Evolutionary conservation across 2,888 invertebrate genomes (phyloP).

Genomic region (Sminthurinus aureus): DNA sequence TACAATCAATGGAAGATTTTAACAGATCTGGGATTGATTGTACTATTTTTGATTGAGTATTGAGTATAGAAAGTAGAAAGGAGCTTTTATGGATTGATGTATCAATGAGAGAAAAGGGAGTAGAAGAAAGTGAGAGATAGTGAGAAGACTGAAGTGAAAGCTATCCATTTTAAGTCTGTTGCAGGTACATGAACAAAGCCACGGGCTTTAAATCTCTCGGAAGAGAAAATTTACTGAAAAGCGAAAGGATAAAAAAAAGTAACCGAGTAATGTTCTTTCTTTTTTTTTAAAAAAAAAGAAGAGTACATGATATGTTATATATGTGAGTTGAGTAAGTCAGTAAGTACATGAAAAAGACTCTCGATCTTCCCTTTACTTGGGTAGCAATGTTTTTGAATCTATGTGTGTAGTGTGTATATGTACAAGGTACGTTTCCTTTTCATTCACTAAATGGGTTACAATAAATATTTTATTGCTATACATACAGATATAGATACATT

Average conservation of each 20-base stretch:
- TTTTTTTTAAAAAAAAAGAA: too few relatives aligned
- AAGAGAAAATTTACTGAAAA: too few relatives aligned
- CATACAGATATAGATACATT: neutral
- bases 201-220: too few relatives aligned
- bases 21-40: too few relatives aligned
- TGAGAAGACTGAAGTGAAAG: neutral
- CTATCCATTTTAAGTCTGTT: neutral
- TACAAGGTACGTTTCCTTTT: neutral
- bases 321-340: neutral
- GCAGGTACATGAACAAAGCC: too few relatives aligned
- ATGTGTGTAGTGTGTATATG: neutral
- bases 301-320: neutral
- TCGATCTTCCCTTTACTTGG: too few relatives aligned
- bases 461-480: conserved; percentile 30
- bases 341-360: neutral
- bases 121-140: neutral
- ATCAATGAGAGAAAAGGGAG: neutral
- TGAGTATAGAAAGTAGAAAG: too few relatives aligned
- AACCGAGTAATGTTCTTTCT: too few relatives aligned
- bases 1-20: too few relatives aligned
- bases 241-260: too few relatives aligned
- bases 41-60: too few relatives aligned
- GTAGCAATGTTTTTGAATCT: neutral
- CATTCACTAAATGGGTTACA: conserved; percentile 31
- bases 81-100: too few relatives aligned